Conservation (phyloP, 1,140 invertebrate genomes). For the Papilio machaon region DNA sequence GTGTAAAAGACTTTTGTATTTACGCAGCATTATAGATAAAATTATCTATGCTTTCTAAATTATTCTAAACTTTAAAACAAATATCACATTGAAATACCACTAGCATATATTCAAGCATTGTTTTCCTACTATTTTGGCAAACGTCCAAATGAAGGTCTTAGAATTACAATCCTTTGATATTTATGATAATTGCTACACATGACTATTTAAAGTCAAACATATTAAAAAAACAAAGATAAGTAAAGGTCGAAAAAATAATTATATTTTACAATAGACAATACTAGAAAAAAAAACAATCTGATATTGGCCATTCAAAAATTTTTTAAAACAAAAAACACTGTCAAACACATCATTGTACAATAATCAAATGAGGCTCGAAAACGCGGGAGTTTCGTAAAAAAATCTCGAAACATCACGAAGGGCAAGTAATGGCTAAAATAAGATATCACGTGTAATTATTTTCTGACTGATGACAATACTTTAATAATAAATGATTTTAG, state of each 20-base stretch:
- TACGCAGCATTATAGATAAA: background rate
- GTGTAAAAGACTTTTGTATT: too few species aligned
- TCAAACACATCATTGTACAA: too few species aligned
- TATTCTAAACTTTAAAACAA: background rate
- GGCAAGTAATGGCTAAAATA: too few species aligned
- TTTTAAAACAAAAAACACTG: too few species aligned
- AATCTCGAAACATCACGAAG: too few species aligned
- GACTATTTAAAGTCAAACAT: background rate
- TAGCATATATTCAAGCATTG: background rate
- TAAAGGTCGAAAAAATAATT: background rate
- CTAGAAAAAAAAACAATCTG: too few species aligned
- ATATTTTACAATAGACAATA: background rate
- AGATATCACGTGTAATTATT: too few species aligned
- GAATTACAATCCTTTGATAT: background rate
- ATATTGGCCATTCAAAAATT: too few species aligned
- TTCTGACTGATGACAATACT: too few species aligned
- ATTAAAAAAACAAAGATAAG: background rate
- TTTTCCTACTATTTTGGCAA: slow-evolving; percentile 9
- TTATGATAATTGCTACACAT: background rate
- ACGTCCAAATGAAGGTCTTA: slow-evolving; percentile 14
- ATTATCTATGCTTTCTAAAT: background rate
- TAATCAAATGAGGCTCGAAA: too few species aligned
- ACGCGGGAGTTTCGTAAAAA: too few species aligned
- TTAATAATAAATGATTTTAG: too few species aligned
- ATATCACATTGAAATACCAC: background rate